A percentile compares a stretch with the other conserved stretches of the same genome.
Evolutionary conservation across 2,113 vertebrate genomes (phyloP).

Genomic region (Centropus bengalensis): DNA sequence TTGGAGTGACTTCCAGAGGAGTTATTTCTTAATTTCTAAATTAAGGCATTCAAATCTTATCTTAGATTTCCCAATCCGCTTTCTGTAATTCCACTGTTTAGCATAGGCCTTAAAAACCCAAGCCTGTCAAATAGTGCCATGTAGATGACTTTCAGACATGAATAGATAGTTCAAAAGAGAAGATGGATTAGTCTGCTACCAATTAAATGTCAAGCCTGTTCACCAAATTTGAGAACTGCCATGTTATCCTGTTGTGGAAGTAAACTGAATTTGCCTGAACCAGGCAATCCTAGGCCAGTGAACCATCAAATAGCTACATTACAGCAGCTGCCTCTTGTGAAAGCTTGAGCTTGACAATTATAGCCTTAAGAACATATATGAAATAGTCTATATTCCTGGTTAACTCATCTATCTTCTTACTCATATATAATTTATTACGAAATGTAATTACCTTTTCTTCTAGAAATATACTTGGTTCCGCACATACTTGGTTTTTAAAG

Average conservation of each 20-base stretch:
- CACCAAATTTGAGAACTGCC: not conserved
- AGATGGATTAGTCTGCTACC: not conserved
- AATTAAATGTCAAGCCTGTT: not conserved
- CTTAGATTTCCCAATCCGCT: not conserved
- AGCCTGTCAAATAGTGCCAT: not conserved
- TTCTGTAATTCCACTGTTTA: not conserved
- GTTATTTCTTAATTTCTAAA: not conserved
- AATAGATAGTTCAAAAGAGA: not conserved
- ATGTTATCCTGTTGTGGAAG: not conserved
- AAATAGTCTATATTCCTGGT: not conserved
- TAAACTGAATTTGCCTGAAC: not conserved
- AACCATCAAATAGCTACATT: not conserved
- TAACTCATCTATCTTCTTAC: not conserved
- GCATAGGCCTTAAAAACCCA: not conserved
- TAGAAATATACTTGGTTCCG: not conserved
- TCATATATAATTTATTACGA: not conserved
- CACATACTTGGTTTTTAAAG: not conserved
- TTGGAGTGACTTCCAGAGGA: not conserved
- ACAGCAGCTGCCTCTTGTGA: not conserved
- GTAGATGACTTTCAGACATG: not conserved
- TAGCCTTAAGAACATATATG: not conserved
- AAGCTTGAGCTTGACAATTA: not conserved
- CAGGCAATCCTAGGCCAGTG: not conserved
- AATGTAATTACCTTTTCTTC: not conserved
- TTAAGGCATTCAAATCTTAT: not conserved